Evolutionary conservation across 1,140 invertebrate genomes (phyloP).

Genomic region (Eriosoma lanigerum): DNA sequence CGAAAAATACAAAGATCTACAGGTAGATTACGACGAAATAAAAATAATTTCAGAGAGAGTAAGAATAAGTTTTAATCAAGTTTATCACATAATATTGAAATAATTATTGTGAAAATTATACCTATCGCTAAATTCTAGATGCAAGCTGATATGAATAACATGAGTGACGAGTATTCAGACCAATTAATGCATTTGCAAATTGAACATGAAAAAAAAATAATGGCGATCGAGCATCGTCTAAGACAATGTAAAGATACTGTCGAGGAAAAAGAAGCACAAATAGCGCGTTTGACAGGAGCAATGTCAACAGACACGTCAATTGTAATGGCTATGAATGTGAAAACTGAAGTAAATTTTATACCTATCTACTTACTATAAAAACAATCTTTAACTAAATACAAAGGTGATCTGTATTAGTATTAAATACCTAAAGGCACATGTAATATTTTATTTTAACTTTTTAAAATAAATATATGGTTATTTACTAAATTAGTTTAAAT

Average conservation of each 20-base stretch:
- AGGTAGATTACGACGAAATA: slow-evolving; percentile 11
- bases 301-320: slow-evolving; percentile 28
- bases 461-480: too few relatives aligned
- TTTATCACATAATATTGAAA: too few relatives aligned
- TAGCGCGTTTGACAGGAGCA: slow-evolving; percentile 7
- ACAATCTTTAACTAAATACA: too few relatives aligned
- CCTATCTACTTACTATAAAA: too few relatives aligned
- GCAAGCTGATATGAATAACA: not conserved
- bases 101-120: not conserved
- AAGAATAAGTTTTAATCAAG: not conserved
- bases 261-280: slow-evolving; percentile 36
- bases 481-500: too few relatives aligned
- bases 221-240: not conserved
- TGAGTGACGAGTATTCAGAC: not conserved
- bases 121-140: not conserved
- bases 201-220: not conserved
- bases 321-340: slow-evolving; percentile 35
- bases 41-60: slow-evolving; percentile 36
- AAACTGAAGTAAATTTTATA: slow-evolving; percentile 5
- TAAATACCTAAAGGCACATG: too few relatives aligned
- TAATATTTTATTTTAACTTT: too few relatives aligned
- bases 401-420: too few relatives aligned
- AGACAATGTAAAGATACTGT: not conserved
- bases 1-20: slow-evolving; percentile 33
- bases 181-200: not conserved